Conservation (phyloP, 2,888 invertebrate species). For the Scelioninae gen. 2 region DNA sequence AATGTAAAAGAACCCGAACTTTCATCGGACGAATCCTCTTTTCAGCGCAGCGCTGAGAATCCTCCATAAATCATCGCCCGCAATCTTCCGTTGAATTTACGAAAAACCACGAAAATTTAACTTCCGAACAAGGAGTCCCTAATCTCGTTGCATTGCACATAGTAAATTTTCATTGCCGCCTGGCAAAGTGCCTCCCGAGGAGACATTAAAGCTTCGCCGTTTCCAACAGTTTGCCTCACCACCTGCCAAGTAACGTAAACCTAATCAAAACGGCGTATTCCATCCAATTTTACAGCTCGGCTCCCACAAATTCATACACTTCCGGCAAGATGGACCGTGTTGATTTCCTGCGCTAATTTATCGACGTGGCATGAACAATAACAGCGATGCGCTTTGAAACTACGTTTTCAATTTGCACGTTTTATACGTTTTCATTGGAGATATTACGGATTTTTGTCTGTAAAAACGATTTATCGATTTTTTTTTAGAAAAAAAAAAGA, state of each 20-base stretch:
- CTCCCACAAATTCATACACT: neutral
- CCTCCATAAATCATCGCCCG: conserved; percentile 23
- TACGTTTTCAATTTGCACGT: too few relatives aligned
- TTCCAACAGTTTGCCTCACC: conserved; percentile 24
- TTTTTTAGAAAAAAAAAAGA: too few relatives aligned
- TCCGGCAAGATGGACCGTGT: neutral
- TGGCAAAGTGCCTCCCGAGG: conserved; percentile 17
- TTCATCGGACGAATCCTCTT: conserved; percentile 21
- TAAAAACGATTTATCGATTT: too few relatives aligned
- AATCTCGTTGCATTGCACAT: conserved; percentile 25
- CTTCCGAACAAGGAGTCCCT: conserved; percentile 18
- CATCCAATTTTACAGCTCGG: conserved; percentile 22
- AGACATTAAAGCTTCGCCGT: conserved; percentile 23
- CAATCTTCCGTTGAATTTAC: conserved; percentile 26
- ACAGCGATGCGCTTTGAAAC: neutral
- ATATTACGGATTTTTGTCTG: too few relatives aligned
- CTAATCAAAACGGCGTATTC: conserved; percentile 12
- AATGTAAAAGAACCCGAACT: conserved; percentile 24
- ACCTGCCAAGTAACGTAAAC: conserved; percentile 23
- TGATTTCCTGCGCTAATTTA: neutral
- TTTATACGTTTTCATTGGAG: too few relatives aligned
- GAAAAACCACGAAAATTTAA: conserved; percentile 39
- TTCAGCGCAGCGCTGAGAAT: neutral
- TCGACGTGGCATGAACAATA: neutral
- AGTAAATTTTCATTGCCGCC: conserved; percentile 38